These are phyloP conservation scores for Corydoras maculifer DNA, from an alignment of 2,113 vertebrate genomes.

Conservation along the genomic window DNA sequence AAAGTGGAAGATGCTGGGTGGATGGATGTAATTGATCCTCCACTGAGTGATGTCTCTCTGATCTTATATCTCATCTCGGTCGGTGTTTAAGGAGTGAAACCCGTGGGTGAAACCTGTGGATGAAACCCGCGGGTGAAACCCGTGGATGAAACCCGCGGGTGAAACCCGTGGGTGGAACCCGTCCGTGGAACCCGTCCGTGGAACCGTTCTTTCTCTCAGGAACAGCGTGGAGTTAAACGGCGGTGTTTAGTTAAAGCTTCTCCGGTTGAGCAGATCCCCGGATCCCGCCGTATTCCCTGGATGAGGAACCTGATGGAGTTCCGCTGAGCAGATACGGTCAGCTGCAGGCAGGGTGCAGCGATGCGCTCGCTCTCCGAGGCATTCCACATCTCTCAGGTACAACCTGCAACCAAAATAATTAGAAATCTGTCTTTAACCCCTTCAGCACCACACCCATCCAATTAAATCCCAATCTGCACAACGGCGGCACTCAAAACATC, in stretches of 20 bases:
- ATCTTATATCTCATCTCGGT: constrained; percentile 84
- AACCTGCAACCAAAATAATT: too few relatives aligned
- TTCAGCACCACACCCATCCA: too few relatives aligned
- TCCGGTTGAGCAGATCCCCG: constrained; percentile 70
- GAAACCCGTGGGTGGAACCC: constrained; percentile 66
- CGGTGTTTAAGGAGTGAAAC: constrained; percentile 89
- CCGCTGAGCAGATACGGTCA: constrained; percentile 1
- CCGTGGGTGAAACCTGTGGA: constrained; percentile 87
- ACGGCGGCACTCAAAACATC: too few relatives aligned
- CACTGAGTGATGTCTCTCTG: too few relatives aligned
- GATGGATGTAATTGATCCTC: too few relatives aligned
- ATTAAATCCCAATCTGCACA: too few relatives aligned
- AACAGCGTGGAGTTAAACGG: constrained; percentile 76
- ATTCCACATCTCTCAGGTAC: too few relatives aligned
- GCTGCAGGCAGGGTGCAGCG: constrained; percentile 15
- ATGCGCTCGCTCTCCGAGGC: background rate
- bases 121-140: too few relatives aligned
- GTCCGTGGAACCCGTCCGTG: constrained; percentile 61
- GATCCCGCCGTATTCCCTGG: constrained; percentile 23
- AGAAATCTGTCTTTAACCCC: too few relatives aligned
- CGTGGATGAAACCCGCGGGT: constrained; percentile 94
- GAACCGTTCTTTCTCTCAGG: constrained; percentile 97
- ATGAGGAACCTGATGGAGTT: constrained; percentile 18
- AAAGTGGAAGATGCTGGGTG: too few relatives aligned
- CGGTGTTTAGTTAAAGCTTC: constrained; percentile 83